Evolutionary conservation across 2,888 invertebrate genomes (phyloP), one percentile per base, ranked within the genome.

Genomic region (Poecilobothrus nobilitatus): DNA sequence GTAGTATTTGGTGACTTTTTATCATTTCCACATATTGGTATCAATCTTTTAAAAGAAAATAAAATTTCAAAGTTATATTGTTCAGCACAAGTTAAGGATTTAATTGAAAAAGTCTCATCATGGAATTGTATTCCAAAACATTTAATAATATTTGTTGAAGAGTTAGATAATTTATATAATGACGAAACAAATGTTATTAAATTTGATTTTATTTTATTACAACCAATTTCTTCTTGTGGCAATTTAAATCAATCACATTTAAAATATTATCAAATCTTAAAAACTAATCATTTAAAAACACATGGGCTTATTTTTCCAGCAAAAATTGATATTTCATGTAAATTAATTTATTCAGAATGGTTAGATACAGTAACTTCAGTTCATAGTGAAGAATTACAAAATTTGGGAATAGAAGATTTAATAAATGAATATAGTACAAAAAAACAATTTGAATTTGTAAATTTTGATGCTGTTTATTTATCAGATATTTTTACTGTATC

Each of bases 21-120:
- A 8, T 66, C 68, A 64, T 72, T 72, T 66, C 72, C 72, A 0
- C 72, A 72, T 64, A 70, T 71, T 63, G 72, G 72, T 12, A 71
- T 72, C 10, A 72, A 72, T 66, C 67, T 72, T 15, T 62, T 72
- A 12, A 71, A 71, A 62, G 72, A 72, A 66, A 67, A 68, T 34
- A 70, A 70, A 63, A 68, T 72, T n/a, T 15, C 53, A 21, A 70
- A 68, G 34, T 64, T 72, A 12, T 72, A 71, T 66, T 72, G 72
- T 66, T 63, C 65, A 6, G 67, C 53, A 22, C 69, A 67, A 12
- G 61, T 67, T 18, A 66, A 66, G 62, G 67, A 70, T 66, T 65
- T 72, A 18, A 62, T 72, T 1, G 53, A 66, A 33, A 66, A 66
- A 20, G 65, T 72, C 7, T 69, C 70, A 18, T 61, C 68, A 34